These are phyloP conservation scores for Chaetodon trifascialis DNA, from an alignment of 2,113 vertebrate species.

Conservation along the genomic window DNA sequence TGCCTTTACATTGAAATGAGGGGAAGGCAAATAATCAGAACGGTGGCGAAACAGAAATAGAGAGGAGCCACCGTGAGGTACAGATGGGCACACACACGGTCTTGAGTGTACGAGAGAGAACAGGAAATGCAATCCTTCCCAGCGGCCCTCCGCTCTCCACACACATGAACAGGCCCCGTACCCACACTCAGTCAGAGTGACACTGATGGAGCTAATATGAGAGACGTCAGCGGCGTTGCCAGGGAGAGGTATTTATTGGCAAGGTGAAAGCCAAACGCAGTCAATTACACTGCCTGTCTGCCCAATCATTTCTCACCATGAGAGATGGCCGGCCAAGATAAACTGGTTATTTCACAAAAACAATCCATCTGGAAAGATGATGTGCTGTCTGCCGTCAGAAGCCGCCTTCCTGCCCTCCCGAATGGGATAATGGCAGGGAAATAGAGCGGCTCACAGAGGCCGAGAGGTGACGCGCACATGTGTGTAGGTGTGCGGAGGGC, in stretches of 20 bases:
- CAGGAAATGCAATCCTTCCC: constrained; percentile 32
- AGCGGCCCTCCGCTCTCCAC: constrained; percentile 8
- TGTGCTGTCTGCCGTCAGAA: constrained; percentile 57
- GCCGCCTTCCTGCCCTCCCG: constrained; percentile 50
- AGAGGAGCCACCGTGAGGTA: neutral
- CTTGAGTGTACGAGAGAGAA: constrained; percentile 9
- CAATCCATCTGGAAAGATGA: constrained; percentile 80
- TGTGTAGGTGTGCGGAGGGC: constrained; percentile 32
- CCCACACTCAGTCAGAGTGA: constrained; percentile 60
- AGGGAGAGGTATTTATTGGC: constrained; percentile 75
- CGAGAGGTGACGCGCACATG: constrained; percentile 15
- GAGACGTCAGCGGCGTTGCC: constrained; percentile 61
- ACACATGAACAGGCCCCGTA: constrained; percentile 32
- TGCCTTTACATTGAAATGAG: constrained; percentile 49
- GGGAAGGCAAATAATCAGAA: constrained; percentile 48
- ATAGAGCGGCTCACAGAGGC: constrained; percentile 31
- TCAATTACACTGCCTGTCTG: constrained; percentile 83
- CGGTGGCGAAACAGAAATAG: neutral
- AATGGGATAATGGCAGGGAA: constrained; percentile 66
- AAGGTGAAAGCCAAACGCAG: constrained; percentile 82
- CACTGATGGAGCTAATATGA: constrained; percentile 73
- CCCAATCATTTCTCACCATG: constrained; percentile 80
- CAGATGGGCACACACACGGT: neutral
- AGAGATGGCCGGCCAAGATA: constrained; percentile 79
- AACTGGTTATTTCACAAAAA: constrained; percentile 83